Base-by-base conservation (phyloP, 1,140 invertebrate species). In the Octopus bimaculoides region DNA sequence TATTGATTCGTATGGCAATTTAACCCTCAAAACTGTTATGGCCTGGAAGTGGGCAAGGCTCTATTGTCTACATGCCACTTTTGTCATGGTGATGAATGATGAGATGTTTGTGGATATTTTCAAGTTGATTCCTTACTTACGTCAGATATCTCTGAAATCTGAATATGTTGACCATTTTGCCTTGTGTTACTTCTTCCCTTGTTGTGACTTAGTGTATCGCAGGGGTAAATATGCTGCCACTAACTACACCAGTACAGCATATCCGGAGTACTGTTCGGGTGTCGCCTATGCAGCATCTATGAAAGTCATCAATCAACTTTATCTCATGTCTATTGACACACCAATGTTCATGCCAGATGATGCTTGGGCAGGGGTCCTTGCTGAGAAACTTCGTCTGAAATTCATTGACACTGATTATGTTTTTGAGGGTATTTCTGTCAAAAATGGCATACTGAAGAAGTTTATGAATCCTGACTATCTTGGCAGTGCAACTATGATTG, bases 21-120 rank as follows among this genome's bases (percentile, higher is more conserved):
- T 96, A 89, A 95, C 95, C 3, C 95, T 95, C 84, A 96, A 96
- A 87, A 76, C 96, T 86, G 86, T 95, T 0, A 96, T 96, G 95
- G 95, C 95, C 0, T 87, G 96, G 52, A 91, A 92, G 84, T 97
- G 95, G 95, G 93, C 92, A 0, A 86, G 91, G 1, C 89, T 87
- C 10, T 90, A 92, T 82, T 97, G 95, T 87, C 83, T 86, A 6
- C 89, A 92, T 54, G 91, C 92, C 1, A 90, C 92, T 78, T 95
- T 92, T 85, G 92, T 96, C 8, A 91, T 97, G 20, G 96, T 97
- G 92, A 93, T 95, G 88, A 95, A 96, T 88, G 95, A 97, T 88
- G 95, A 97, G 85, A 94, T 94, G 80, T 92, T 95, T 54, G 92
- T 96, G n/a, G 94, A 96, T 89, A 85, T 96, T 8, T 93, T 93